Evolutionary conservation across 2,113 vertebrate species (phyloP), one percentile per base, ranked within the genome.

Genomic region (Centropristis striata): DNA sequence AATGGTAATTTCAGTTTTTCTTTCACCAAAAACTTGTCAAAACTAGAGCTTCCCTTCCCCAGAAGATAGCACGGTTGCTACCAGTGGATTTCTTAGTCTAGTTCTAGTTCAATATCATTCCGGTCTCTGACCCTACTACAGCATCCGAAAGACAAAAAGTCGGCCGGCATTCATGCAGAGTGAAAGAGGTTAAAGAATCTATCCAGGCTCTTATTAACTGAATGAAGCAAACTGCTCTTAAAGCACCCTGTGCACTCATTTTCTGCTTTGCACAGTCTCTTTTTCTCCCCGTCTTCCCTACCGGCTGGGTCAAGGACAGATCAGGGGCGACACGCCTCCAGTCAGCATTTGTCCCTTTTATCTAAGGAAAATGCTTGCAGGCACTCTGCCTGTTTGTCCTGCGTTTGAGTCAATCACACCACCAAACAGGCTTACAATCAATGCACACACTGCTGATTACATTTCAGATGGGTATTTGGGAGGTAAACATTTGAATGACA

Each of bases 401-500:
- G 50, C 44, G 15, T 77, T 84, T 46, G 61, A 87, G 90, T 86
- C 85, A 87, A 83, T 83, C 84, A 63, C 46, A 32, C 49, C 73
- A 32, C 71, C 85, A 83, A 86, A 84, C 84, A 80, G 81, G 65
- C 78, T 75, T 65, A 79, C 71, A 88, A 74, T 86, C 78, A 80
- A 65, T 75, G 78, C 86, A 90, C 89, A 89, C 84, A 81, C 4
- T 64, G 82, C 85, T 87, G 85, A 90, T 90, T 88, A 84, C 73
- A 82, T 71, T 88, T 88, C 85, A 79, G 86, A 71, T 65, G 88
- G 81, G 50, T 87, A 55, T 91, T 91, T 88, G 85, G 83, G 65
- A 73, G 71, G 88, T 84, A 88, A 92, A 92, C 88, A 92, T 91
- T 90, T 86, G 84, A 87, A 85, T 88, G 88, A 67, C 79, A 83